phyloP scores from a whole-genome alignment of 64 coral and sea anemone genomes.

The Montipora efflorescens region DNA sequence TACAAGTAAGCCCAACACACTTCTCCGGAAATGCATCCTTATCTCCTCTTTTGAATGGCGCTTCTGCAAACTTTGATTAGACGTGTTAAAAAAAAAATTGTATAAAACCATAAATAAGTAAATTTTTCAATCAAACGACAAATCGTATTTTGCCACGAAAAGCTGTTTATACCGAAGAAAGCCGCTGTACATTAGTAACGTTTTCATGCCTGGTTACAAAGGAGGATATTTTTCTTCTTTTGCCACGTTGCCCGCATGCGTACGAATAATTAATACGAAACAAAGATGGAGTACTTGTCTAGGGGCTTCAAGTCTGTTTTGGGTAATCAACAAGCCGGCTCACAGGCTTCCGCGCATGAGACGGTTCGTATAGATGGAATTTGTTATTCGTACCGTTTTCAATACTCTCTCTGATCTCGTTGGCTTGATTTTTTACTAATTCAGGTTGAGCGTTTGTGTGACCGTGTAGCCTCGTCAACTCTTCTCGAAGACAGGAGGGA shows the following conservation, averaged over 20 bases:
- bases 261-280: slow-evolving; percentile 64
- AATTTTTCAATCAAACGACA: background rate
- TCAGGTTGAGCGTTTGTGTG: slow-evolving; percentile 94
- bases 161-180: background rate
- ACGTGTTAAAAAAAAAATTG: background rate
- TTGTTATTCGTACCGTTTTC: background rate
- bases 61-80: slow-evolving; percentile 19
- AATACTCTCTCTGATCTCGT: background rate
- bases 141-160: slow-evolving; percentile 56
- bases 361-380: slow-evolving; percentile 71
- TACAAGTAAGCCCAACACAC: background rate
- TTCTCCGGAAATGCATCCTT: background rate
- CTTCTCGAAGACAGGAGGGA: slow-evolving; percentile 94
- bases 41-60: background rate
- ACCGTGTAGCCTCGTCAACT: slow-evolving; percentile 92
- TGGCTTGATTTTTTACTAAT: background rate
- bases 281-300: slow-evolving; percentile 77
- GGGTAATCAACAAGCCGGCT: slow-evolving; percentile 76
- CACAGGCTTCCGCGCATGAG: slow-evolving; percentile 83
- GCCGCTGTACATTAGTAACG: slow-evolving; percentile 20
- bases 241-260: slow-evolving; percentile 99
- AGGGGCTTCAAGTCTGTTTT: slow-evolving; percentile 97
- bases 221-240: background rate
- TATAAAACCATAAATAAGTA: slow-evolving; percentile 53
- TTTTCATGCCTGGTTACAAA: background rate